Conservation (phyloP, 2,113 vertebrate genomes). For the Cervus canadensis region DNA sequence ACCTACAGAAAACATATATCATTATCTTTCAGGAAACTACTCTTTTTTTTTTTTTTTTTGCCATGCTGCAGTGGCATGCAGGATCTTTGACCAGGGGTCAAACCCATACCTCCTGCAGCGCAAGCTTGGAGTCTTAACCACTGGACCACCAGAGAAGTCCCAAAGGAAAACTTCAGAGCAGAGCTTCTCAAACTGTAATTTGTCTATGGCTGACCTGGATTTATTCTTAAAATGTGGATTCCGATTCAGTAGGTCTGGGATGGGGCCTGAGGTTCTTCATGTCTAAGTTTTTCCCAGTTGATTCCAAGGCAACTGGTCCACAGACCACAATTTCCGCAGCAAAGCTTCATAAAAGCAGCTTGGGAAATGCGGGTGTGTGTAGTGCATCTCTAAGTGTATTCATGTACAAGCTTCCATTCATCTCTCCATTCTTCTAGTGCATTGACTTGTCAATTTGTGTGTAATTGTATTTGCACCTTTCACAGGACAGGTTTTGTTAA, state of each 20-base stretch:
- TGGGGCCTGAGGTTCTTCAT: not conserved
- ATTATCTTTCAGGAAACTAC: not conserved
- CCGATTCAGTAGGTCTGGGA: not conserved
- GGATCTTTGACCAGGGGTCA: not conserved
- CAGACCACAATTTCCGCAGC: not conserved
- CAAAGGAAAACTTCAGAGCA: not conserved
- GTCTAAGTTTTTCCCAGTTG: not conserved
- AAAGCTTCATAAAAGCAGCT: not conserved
- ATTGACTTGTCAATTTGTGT: slow-evolving; percentile 73
- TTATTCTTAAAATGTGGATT: not conserved
- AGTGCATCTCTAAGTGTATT: not conserved
- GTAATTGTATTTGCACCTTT: slow-evolving; percentile 79
- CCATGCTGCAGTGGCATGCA: not conserved
- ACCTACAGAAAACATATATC: not conserved
- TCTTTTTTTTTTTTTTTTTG: not conserved
- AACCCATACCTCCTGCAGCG: not conserved
- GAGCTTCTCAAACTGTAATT: not conserved
- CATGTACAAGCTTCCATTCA: not conserved
- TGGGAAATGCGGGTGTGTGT: not conserved
- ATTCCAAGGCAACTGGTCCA: not conserved
- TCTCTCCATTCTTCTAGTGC: slow-evolving; percentile 41
- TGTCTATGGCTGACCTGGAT: not conserved
- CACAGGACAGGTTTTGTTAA: slow-evolving; percentile 75
- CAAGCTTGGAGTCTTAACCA: not conserved
- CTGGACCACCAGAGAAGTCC: not conserved